Evolutionary conservation across 2,888 invertebrate genomes (phyloP).

Genomic region (Aricia artaxerxes): DNA sequence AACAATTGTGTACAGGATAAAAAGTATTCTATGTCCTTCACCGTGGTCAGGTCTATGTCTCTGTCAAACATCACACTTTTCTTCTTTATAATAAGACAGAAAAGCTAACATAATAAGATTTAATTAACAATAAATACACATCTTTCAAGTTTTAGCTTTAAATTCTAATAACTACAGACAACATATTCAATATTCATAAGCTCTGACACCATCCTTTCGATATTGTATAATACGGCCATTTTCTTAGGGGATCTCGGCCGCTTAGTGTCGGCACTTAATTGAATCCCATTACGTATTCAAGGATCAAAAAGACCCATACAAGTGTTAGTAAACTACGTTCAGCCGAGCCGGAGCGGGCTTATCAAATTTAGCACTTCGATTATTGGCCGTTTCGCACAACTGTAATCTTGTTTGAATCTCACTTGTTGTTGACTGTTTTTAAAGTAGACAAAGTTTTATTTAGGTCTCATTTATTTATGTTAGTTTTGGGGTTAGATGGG

Average conservation of each 20-base stretch:
- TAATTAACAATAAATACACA: background rate
- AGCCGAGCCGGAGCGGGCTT: slow-evolving; percentile 7
- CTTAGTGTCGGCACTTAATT: slow-evolving; percentile 37
- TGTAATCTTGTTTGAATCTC: slow-evolving; percentile 14
- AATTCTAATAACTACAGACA: background rate
- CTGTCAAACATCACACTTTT: too few relatives aligned
- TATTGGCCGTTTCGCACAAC: background rate
- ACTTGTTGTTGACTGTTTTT: background rate
- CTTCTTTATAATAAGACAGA: too few relatives aligned
- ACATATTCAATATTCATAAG: background rate
- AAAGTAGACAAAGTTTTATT: background rate
- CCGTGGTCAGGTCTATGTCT: too few relatives aligned
- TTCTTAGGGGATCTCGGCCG: slow-evolving; percentile 32
- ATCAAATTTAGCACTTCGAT: slow-evolving; percentile 28
- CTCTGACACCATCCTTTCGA: slow-evolving; percentile 13
- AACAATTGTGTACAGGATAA: too few relatives aligned
- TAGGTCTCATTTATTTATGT: background rate
- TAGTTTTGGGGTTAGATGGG: background rate
- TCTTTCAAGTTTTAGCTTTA: background rate
- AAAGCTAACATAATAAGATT: too few relatives aligned
- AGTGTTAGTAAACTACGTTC: slow-evolving; percentile 54
- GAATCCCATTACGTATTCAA: slow-evolving; percentile 56
- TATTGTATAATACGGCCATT: slow-evolving; percentile 31
- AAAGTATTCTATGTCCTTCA: too few relatives aligned
- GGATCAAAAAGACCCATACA: slow-evolving; percentile 60